Conservation (phyloP, 2,888 invertebrate species). For the Agriopis marginaria region DNA sequence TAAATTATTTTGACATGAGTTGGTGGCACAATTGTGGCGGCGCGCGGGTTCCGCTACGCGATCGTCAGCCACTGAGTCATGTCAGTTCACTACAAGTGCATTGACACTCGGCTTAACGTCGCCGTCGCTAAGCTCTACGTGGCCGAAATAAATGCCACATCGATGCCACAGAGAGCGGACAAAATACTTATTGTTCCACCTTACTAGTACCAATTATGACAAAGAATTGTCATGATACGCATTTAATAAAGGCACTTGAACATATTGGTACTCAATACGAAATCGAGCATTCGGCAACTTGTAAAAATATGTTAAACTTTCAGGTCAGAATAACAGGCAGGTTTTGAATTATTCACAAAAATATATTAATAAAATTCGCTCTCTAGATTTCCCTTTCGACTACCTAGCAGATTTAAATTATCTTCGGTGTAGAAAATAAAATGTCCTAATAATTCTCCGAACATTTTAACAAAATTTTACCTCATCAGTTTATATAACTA, state of each 20-base stretch:
- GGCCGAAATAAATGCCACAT: constrained; percentile 49
- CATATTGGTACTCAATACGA: not conserved
- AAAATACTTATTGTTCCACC: not conserved
- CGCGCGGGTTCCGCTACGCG: constrained; percentile 55
- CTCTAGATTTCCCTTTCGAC: constrained; percentile 21
- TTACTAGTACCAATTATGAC: not conserved
- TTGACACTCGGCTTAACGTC: constrained; percentile 59
- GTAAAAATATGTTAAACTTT: constrained; percentile 12
- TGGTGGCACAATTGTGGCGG: constrained; percentile 49
- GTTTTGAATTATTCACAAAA: constrained; percentile 20
- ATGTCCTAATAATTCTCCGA: constrained; percentile 4
- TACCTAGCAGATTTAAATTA: constrained; percentile 20
- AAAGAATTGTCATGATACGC: not conserved
- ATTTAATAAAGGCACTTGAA: not conserved
- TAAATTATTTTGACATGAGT: constrained; percentile 48
- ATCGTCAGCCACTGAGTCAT: constrained; percentile 60
- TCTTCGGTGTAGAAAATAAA: constrained; percentile 27
- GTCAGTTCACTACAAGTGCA: constrained; percentile 60
- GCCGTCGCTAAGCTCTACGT: constrained; percentile 41
- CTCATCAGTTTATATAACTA: not conserved
- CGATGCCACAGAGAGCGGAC: constrained; percentile 25
- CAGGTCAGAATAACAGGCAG: not conserved
- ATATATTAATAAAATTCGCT: constrained; percentile 22
- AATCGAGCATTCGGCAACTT: constrained; percentile 2
- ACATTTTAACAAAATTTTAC: not conserved